Base-by-base conservation (phyloP, 2,888 invertebrate genomes). In the Philhelius pedissequus region DNA sequence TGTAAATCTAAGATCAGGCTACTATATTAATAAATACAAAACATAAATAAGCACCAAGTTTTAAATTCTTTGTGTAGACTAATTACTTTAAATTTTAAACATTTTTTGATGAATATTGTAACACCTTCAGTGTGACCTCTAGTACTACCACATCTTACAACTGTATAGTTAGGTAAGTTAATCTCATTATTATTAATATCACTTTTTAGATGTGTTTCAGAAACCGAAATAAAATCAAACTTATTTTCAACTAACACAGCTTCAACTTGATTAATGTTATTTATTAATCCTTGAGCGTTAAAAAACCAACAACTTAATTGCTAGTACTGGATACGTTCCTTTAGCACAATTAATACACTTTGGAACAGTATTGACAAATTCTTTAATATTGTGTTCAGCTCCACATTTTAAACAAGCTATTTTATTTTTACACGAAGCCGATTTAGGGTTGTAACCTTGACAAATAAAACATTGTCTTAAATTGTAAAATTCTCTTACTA, bases 231-330 rank as follows among this genome's bases (percentile, higher is more conserved):
- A 1, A 68, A 1, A 15, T 68, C 66, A 52, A 68, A 68, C 15
- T 68, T 40, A 8, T 64, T 48, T 48, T 64, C 32, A 7, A 11
- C n/a, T n/a, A n/a, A n/a, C n/a, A n/a, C n/a, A n/a, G n/a, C n/a
- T n/a, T n/a, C n/a, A n/a, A n/a, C n/a, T 68, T 68, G 25, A 11
- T 38, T 52, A 35, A 68, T 22, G 11, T 68, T 52, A 6, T 13
- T 20, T 38, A 32, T 22, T 2, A 52, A 8, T 2, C 66, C 50
- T 68, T 52, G 38, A 15, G 25, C 66, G 32, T 66, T 66, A 15
- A 66, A 50, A n/a, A 35, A 35, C 18, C 66, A 50, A n/a, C 48
- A 50, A 13, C 30, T 66, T 66, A 35, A 35, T 66, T 48, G 52
- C 66, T 50, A 50, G 18, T 68, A 52, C 13, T 68, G 38, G 38